A percentile compares a stretch with the other conserved stretches of the same genome.
These are phyloP conservation scores for Reticulitermes speratus DNA, from an alignment of 1,140 invertebrate genomes.

Conservation along the genomic window DNA sequence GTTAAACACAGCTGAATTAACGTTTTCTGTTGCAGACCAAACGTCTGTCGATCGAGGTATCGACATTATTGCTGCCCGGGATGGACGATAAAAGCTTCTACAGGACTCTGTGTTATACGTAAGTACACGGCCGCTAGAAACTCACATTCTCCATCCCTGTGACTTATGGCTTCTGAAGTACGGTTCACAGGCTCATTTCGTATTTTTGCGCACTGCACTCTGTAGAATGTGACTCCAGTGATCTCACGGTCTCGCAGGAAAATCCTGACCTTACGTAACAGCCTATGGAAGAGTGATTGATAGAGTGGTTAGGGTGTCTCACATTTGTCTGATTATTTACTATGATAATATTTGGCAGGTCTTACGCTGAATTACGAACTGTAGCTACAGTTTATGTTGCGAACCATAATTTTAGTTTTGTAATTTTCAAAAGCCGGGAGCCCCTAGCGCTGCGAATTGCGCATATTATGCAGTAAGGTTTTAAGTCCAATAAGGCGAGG, in stretches of 20 bases:
- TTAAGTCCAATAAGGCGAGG: too few species aligned
- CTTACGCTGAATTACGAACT: too few species aligned
- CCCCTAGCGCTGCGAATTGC: too few species aligned
- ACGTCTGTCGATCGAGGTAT: conserved; percentile 70
- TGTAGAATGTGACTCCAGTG: neutral
- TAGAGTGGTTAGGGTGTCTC: too few species aligned
- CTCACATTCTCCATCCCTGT: neutral
- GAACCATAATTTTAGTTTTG: too few species aligned
- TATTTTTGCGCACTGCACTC: neutral
- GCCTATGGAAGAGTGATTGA: neutral
- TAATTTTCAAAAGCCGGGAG: too few species aligned
- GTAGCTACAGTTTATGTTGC: too few species aligned
- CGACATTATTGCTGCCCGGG: conserved; percentile 78
- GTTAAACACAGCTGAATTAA: neutral
- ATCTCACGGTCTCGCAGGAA: neutral
- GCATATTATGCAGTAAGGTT: too few species aligned
- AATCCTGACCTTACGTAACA: neutral
- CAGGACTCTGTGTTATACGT: conserved; percentile 77
- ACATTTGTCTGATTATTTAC: too few species aligned
- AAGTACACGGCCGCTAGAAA: conserved; percentile 54
- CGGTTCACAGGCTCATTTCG: neutral
- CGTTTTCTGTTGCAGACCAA: conserved; percentile 61
- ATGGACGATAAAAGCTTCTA: conserved; percentile 70
- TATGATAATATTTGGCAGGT: too few species aligned
- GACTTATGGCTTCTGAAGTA: neutral